These are phyloP conservation scores for Standfussiana lucernea DNA, from an alignment of 2,888 invertebrate species.

Conservation along the genomic window DNA sequence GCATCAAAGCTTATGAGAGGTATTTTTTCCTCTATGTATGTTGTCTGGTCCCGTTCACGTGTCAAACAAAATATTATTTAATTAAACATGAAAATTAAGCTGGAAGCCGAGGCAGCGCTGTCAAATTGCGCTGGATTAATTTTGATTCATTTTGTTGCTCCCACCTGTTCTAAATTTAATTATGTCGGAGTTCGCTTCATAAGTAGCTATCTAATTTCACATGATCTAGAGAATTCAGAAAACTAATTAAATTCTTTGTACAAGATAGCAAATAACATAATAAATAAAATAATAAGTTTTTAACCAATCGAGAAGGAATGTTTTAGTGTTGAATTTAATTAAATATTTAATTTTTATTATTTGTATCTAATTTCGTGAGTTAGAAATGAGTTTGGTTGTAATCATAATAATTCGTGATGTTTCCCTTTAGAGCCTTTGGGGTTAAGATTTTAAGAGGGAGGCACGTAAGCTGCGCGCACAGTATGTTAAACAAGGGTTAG, in stretches of 20 bases:
- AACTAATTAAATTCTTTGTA: constrained; percentile 84
- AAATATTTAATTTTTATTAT: constrained; percentile 48
- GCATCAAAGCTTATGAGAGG: constrained; percentile 56
- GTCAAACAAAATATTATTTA: constrained; percentile 79
- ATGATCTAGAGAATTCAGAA: constrained; percentile 76
- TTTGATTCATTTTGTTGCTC: constrained; percentile 87
- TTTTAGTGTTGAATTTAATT: constrained; percentile 42
- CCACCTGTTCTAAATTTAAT: constrained; percentile 89
- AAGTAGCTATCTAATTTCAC: constrained; percentile 87
- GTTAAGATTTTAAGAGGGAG: constrained; percentile 11
- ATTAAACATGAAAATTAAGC: constrained; percentile 82
- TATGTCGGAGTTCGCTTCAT: constrained; percentile 82
- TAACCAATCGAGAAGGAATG: constrained; percentile 41
- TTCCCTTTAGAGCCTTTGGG: neutral
- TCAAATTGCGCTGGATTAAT: constrained; percentile 87
- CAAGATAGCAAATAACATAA: constrained; percentile 65
- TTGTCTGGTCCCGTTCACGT: constrained; percentile 67
- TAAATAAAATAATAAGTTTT: too few relatives aligned
- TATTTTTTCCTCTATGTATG: constrained; percentile 59
- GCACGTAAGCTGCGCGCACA: constrained; percentile 15
- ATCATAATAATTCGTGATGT: neutral
- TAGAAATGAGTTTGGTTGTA: constrained; percentile 32
- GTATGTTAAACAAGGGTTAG: constrained; percentile 31
- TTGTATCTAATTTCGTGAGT: constrained; percentile 17
- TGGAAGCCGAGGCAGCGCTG: constrained; percentile 77